Conservation (phyloP, 2,113 vertebrate genomes). For the Macrotis lagotis region DNA sequence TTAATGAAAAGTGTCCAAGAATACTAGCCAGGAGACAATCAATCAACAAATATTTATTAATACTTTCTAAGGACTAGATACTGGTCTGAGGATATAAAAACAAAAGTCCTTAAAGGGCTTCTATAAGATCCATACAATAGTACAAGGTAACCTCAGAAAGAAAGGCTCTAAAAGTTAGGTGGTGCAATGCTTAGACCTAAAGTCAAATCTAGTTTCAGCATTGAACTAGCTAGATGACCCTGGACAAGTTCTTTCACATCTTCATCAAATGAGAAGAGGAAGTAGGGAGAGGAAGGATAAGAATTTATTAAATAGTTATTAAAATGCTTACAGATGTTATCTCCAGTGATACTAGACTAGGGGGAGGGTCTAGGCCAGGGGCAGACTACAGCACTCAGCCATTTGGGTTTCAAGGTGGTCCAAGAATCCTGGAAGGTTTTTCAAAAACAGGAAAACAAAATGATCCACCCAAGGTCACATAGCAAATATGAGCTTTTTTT, state of each 20-base stretch:
- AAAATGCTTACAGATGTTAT: neutral
- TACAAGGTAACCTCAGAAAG: neutral
- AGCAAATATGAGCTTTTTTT: neutral
- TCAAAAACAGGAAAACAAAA: neutral
- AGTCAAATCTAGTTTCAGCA: neutral
- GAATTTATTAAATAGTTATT: neutral
- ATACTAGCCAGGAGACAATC: neutral
- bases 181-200: neutral
- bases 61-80: neutral
- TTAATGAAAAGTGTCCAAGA: neutral
- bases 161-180: neutral
- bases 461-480: neutral
- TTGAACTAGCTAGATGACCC: neutral
- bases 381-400: neutral
- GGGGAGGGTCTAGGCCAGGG: neutral
- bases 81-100: neutral
- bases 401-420: neutral
- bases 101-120: neutral
- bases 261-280: neutral
- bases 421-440: neutral
- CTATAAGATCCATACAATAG: rapidly evolving
- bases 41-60: neutral
- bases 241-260: neutral
- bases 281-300: neutral
- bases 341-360: neutral